Evolutionary conservation across 1,140 invertebrate genomes (phyloP).

Genomic region (Drosophila bifasciata): DNA sequence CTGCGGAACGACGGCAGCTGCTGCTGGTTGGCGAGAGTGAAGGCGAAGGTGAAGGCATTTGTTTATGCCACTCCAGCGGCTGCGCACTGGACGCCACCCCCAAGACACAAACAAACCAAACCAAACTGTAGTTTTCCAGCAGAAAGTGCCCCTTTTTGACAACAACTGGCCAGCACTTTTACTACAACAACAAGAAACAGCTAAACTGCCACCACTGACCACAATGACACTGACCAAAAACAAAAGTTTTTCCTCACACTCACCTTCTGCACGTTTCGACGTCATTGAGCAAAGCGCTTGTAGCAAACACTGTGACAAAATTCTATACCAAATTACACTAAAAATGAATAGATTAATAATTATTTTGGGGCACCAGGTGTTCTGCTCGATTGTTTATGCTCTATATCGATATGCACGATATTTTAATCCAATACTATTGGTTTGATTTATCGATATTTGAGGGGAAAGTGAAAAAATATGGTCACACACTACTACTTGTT

Average conservation of each 20-base stretch:
- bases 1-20: not conserved
- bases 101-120: not conserved
- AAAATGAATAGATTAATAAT: no score
- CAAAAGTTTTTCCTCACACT: not conserved
- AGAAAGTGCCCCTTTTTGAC: conserved; percentile 14
- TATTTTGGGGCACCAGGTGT: no score
- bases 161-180: conserved; percentile 21
- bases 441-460: no score
- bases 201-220: conserved; percentile 19
- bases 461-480: no score
- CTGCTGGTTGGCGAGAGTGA: conserved; percentile 11
- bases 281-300: conserved; percentile 23
- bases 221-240: not conserved
- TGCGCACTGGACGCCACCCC: conserved; percentile 40
- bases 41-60: conserved; percentile 67
- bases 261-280: conserved; percentile 24
- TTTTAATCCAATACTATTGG: no score
- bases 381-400: no score
- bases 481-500: conserved; percentile 6
- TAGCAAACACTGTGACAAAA: conserved; percentile 15
- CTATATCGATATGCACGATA: no score
- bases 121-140: conserved; percentile 2
- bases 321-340: not conserved
- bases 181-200: conserved; percentile 21
- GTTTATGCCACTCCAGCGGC: conserved; percentile 72